These are phyloP conservation scores for Aphelenchoides bicaudatus DNA, from an alignment of 2,888 invertebrate species.

Conservation along the genomic window DNA sequence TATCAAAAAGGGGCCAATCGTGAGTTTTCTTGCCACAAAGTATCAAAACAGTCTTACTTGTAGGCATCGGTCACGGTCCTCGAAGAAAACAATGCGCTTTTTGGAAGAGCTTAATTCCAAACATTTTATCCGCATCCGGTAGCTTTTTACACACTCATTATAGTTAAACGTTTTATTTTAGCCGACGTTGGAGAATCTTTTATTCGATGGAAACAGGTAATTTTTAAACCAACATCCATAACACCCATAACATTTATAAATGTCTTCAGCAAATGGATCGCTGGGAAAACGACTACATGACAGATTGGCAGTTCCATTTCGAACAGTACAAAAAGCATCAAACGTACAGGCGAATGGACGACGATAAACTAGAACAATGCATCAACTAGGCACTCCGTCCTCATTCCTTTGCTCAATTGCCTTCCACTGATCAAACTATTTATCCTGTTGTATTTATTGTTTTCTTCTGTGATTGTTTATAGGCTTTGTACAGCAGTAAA, in stretches of 20 bases:
- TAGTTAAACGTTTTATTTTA: constrained; percentile 33
- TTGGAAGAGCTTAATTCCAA: constrained; percentile 91
- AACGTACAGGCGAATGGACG: constrained; percentile 48
- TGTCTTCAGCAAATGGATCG: constrained; percentile 59
- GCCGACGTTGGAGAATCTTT: constrained; percentile 58
- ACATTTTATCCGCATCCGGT: constrained; percentile 66
- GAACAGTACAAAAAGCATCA: constrained; percentile 60
- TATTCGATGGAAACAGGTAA: constrained; percentile 58
- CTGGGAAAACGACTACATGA: constrained; percentile 60
- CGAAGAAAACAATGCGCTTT: constrained; percentile 77
- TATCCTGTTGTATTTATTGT: too few species aligned
- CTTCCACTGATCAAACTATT: too few species aligned
- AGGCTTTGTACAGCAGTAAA: too few species aligned
- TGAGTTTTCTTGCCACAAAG: too few species aligned
- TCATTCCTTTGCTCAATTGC: not conserved
- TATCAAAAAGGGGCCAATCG: constrained; percentile 39
- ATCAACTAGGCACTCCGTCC: not conserved
- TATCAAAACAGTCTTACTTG: too few species aligned
- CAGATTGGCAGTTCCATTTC: constrained; percentile 59
- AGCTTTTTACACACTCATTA: not conserved
- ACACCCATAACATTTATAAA: too few species aligned
- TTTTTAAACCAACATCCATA: too few species aligned
- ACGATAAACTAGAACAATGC: constrained; percentile 29
- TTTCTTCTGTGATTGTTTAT: too few species aligned
- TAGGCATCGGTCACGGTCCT: constrained; percentile 76